A percentile compares a stretch with the other conserved stretches of the same genome.
Conservation (phyloP, 2,888 invertebrate genomes). For the Pediacus dermestoides region DNA sequence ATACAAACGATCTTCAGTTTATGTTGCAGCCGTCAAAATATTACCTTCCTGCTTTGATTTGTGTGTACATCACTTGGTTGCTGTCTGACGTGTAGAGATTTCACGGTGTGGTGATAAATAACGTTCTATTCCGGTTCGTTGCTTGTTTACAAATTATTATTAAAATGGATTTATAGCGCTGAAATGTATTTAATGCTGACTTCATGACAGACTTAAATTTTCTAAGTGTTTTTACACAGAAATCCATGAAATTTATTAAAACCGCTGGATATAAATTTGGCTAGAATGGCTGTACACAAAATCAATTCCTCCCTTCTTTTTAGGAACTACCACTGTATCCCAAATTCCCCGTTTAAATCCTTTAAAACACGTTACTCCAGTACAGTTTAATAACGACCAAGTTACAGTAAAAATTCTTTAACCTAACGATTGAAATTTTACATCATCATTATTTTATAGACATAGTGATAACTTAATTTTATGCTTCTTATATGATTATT, state of each 20-base stretch:
- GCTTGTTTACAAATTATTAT: conserved; percentile 47
- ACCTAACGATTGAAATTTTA: too few species aligned
- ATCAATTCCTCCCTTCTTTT: too few species aligned
- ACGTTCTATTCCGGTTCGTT: conserved; percentile 43
- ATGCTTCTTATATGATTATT: too few species aligned
- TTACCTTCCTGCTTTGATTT: conserved; percentile 54
- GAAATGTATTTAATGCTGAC: conserved; percentile 21
- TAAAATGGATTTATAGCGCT: conserved; percentile 43
- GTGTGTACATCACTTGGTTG: conserved; percentile 49
- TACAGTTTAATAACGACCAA: too few species aligned
- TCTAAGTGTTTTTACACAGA: conserved; percentile 9
- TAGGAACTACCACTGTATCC: too few species aligned
- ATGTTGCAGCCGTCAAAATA: conserved; percentile 36
- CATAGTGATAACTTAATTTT: too few species aligned
- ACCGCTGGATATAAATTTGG: too few species aligned
- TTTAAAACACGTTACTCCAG: too few species aligned
- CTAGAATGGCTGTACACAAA: too few species aligned
- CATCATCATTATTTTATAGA: too few species aligned
- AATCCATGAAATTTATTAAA: conserved; percentile 6
- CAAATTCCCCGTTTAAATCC: too few species aligned
- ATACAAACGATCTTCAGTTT: conserved; percentile 34
- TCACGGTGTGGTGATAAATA: conserved; percentile 33
- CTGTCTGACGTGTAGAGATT: conserved; percentile 4
- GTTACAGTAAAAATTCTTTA: too few species aligned
- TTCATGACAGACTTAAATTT: conserved; percentile 11